Evolutionary conservation across 2,888 invertebrate species (phyloP), one percentile per base, ranked within the genome.

Genomic region (Drosophila quinaria): DNA sequence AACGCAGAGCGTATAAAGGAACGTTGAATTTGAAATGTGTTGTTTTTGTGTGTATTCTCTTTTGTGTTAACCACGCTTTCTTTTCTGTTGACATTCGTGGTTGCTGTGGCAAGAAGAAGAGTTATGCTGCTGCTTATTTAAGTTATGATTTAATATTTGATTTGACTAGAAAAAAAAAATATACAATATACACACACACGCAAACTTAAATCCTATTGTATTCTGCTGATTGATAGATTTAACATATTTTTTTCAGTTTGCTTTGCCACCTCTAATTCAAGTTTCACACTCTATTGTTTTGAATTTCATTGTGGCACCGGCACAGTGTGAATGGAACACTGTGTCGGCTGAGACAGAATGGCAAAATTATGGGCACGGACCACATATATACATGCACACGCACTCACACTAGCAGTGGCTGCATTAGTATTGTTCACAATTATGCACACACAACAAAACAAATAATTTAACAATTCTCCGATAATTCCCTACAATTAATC

Each of bases 361-460:
- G 65, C 68, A 72, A 74, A 70, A 70, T 52, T 39, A 69, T 68
- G 59, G 60, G 51, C 66, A 81, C 58, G 47, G 66, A 52, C 15
- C 49, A 54, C 47, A 62, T 19, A 65, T 39, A 56, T 52, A 64
- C 54, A 56, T 22, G 35, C 22, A 66, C 54, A 68, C 33, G 33
- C 35, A 55, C 42, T 17, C 42, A 68, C 47, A 42, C 50, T 5
- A n/a, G 41, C 46, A 29, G 3, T 35, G 39, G 13, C 13, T 68
- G 67, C 55, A 58, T 58, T 58, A 31, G 69, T 76, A n/a, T 80
- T 73, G 61, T 64, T 68, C 42, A 67, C 46, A 70, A 68, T 69
- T 69, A 78, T 74, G 56, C 71, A 76, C 80, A 79, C 69, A 79
- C 80, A 81, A 71, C 80, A 76, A 82, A 73, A 82, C 78, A 86